Evolutionary conservation across 2,113 vertebrate genomes (phyloP).

Genomic region (Myotis yumanensis): DNA sequence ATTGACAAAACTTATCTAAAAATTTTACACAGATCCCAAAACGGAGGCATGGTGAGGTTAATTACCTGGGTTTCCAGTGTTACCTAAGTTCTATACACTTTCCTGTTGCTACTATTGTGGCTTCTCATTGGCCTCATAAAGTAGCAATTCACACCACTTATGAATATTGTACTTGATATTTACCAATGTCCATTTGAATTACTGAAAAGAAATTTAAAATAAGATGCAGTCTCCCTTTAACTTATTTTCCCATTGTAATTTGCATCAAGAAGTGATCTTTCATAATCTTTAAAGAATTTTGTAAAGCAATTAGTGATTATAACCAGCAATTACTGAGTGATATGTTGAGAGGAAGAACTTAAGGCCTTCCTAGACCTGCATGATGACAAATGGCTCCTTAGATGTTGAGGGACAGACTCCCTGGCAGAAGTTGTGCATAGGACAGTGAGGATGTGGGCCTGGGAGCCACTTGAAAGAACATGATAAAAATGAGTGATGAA

Average conservation of each 20-base stretch:
- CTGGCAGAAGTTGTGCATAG: neutral
- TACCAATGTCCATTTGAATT: neutral
- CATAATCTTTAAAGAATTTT: neutral
- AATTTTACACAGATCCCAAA: neutral
- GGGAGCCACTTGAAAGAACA: neutral
- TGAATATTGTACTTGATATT: neutral
- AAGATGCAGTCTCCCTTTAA: neutral
- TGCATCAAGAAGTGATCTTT: neutral
- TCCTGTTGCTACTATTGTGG: rapidly evolving
- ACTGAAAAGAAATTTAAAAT: neutral
- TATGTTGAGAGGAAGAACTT: neutral
- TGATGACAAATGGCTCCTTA: neutral
- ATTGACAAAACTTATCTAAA: neutral
- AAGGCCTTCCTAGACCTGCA: neutral
- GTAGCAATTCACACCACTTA: neutral
- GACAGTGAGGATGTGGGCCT: rapidly evolving
- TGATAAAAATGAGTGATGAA: neutral
- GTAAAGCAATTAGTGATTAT: neutral
- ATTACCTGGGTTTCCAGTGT: too few species aligned
- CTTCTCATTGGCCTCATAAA: neutral
- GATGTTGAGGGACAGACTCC: neutral
- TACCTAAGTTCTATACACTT: neutral
- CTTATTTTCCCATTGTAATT: neutral
- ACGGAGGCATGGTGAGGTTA: neutral
- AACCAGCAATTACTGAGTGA: neutral